Conservation (phyloP, 2,888 invertebrate genomes). For the Epistrophella euchroma region DNA sequence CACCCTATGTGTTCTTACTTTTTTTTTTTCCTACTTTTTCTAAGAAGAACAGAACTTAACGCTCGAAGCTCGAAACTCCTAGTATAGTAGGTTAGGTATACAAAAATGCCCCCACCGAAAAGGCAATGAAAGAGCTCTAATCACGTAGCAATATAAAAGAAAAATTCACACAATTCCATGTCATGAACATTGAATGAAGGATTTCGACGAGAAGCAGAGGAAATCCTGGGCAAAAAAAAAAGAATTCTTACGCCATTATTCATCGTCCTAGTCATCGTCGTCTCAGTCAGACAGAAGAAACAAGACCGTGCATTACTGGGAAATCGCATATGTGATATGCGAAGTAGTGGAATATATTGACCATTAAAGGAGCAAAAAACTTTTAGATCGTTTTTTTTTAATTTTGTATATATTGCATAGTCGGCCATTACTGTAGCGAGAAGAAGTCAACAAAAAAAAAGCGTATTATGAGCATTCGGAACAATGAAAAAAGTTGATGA, state of each 20-base stretch:
- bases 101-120: slow-evolving; percentile 11
- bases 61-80: slow-evolving; percentile 1
- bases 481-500: slow-evolving; percentile 36
- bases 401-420: slow-evolving; percentile 17
- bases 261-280: slow-evolving; percentile 13
- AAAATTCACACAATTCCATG: slow-evolving; percentile 71
- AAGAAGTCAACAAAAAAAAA: slow-evolving; percentile 5
- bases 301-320: slow-evolving; percentile 14
- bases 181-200: slow-evolving; percentile 54
- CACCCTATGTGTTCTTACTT: background rate
- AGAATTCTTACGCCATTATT: slow-evolving; percentile 41
- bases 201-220: slow-evolving; percentile 39
- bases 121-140: slow-evolving; percentile 61
- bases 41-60: background rate
- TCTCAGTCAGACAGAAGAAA: slow-evolving; percentile 9
- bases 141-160: slow-evolving; percentile 70
- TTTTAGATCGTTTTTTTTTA: slow-evolving; percentile 32
- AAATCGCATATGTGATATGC: slow-evolving; percentile 11
- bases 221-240: slow-evolving; percentile 13
- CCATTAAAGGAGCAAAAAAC: slow-evolving; percentile 44
- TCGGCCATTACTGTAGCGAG: slow-evolving; percentile 22
- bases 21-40: background rate
- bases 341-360: slow-evolving; percentile 35
- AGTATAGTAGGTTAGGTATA: background rate
- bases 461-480: slow-evolving; percentile 11